Conservation (phyloP, 2,888 invertebrate species). For the Nemurella pictetii region DNA sequence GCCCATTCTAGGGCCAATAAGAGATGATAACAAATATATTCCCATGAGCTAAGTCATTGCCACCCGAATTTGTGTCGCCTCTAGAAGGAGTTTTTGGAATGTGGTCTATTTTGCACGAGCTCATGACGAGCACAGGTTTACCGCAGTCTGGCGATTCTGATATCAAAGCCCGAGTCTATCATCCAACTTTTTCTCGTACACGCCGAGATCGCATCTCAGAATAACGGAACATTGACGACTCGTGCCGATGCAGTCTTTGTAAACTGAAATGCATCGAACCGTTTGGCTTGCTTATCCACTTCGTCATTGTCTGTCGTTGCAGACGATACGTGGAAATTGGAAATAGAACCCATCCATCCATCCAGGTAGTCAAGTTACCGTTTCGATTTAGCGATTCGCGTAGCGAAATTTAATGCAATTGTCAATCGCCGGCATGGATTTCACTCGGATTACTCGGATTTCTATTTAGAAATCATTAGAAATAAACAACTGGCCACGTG, state of each 20-base stretch:
- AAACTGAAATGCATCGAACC: background rate
- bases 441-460: background rate
- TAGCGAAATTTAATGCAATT: background rate
- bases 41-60: no score
- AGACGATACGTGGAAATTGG: background rate
- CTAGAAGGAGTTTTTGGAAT: no score
- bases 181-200: background rate
- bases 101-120: no score
- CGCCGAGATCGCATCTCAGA: background rate
- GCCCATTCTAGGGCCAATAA: no score
- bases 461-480: no score
- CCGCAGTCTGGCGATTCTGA: no score
- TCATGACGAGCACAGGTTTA: no score
- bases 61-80: no score
- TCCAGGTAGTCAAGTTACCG: background rate
- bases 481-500: no score
- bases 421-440: background rate
- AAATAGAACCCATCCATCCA: background rate
- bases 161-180: background rate
- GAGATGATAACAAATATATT: no score
- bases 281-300: background rate
- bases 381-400: background rate
- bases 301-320: background rate
- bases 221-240: background rate
- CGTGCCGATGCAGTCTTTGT: background rate